Evolutionary conservation across 2,797 vertebrate species (phyloP), one percentile per base, ranked within the genome.

Genomic region (Brachyrhaphis roseni): DNA sequence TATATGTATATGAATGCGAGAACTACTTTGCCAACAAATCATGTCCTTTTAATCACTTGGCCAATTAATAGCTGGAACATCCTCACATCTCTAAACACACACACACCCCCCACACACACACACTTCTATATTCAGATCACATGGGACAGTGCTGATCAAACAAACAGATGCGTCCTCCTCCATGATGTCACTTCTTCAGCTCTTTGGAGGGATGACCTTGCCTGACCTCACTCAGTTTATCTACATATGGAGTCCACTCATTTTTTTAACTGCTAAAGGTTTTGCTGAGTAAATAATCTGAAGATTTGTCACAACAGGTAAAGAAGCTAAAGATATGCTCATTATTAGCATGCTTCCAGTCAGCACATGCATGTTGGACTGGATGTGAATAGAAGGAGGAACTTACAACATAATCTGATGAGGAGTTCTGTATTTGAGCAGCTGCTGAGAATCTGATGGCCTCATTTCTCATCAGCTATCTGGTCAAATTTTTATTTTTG

Each of bases 111-210:
- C 59, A 31, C 57, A 59, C n/a, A 59, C 12, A 53, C 47, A 71
- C 59, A 46, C 77, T 64, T 57, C 39, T 41, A 49, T 72, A 72
- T 78, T 59, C 76, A 0, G 74, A 88, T 90, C 88, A 89, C 89
- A 90, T 78, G 88, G 86, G 34, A 82, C 84, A 82, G 78, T 77
- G 86, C 90, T 89, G 84, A 87, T 90, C 86, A 94, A 94, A 93
- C 91, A 93, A 91, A 93, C 87, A 92, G 62, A 86, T 72, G 78
- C 23, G 39, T 57, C 74, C 72, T 84, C 86, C 89, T 91, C 87
- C 89, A 90, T 93, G 91, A 93, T 88, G 89, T 90, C 89, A 93
- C 62, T 68, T 77, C 81, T 77, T 34, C 41, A 39, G n/a, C 82
- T 84, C 55, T 20, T 79, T 70, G 2, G 68, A 28, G 26, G 68